Evolutionary conservation across 2,888 invertebrate species (phyloP).

Genomic region (Deroplatys truncata): DNA sequence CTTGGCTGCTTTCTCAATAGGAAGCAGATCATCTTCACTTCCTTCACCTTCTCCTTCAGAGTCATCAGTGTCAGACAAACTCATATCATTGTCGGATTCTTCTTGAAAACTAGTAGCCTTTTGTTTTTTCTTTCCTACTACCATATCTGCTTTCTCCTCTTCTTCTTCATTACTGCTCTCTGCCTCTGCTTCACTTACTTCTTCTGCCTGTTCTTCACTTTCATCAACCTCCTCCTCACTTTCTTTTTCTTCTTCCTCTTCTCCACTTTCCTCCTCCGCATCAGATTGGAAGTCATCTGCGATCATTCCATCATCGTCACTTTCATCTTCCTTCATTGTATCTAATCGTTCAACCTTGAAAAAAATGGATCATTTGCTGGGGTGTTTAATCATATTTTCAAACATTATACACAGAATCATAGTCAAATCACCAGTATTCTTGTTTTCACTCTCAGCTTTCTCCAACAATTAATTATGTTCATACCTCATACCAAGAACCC

Average conservation of each 20-base stretch:
- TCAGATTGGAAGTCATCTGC: conserved; percentile 4
- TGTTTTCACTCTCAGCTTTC: too few relatives aligned
- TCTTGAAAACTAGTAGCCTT: neutral
- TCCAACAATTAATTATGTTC: too few relatives aligned
- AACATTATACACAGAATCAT: too few relatives aligned
- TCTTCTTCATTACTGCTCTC: neutral
- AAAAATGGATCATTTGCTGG: neutral
- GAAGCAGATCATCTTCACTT: conserved; percentile 66
- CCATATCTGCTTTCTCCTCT: conserved; percentile 30
- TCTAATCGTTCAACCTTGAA: neutral
- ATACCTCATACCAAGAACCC: too few relatives aligned
- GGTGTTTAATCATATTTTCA: too few relatives aligned
- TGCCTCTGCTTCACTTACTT: neutral
- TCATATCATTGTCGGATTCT: conserved; percentile 39
- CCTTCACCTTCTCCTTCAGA: conserved; percentile 43
- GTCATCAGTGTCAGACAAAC: conserved; percentile 45
- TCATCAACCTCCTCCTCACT: neutral
- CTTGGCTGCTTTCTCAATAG: conserved; percentile 80
- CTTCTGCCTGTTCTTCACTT: neutral
- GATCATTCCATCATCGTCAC: conserved; percentile 29
- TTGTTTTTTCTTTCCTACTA: neutral
- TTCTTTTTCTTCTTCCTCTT: neutral
- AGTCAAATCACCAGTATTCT: too few relatives aligned
- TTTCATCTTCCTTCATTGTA: neutral
- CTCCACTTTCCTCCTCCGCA: neutral